A percentile compares a stretch with the other conserved stretches of the same genome.
Conservation (phyloP, 2,888 invertebrate species). For the Ectobius pallidus region DNA sequence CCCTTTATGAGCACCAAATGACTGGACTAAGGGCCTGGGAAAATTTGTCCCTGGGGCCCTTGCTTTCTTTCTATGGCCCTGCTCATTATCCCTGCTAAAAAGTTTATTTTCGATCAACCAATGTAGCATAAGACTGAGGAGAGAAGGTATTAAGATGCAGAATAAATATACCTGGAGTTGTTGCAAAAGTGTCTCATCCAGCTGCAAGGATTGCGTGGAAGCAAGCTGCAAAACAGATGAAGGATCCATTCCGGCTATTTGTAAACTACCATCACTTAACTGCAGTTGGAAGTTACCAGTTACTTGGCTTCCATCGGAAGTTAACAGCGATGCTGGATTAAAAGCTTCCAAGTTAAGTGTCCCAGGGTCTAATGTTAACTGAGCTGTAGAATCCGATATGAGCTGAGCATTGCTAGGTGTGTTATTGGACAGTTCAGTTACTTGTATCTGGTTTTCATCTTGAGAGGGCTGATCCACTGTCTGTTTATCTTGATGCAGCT, state of each 20-base stretch:
- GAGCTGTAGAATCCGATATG: slow-evolving; percentile 1
- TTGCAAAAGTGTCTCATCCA: slow-evolving; percentile 57
- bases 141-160: too few relatives aligned
- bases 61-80: too few relatives aligned
- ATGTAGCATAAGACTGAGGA: too few relatives aligned
- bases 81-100: too few relatives aligned
- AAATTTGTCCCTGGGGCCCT: too few relatives aligned
- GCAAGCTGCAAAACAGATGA: slow-evolving; percentile 40
- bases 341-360: slow-evolving; percentile 18
- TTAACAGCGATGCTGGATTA: not conserved
- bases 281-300: slow-evolving; percentile 53
- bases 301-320: slow-evolving; percentile 47
- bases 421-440: not conserved
- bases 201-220: slow-evolving; percentile 55
- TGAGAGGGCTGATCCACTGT: not conserved
- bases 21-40: too few relatives aligned
- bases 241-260: slow-evolving; percentile 24
- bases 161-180: slow-evolving; percentile 49
- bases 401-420: not conserved
- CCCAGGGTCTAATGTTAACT: slow-evolving; percentile 22
- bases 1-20: too few relatives aligned
- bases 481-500: not conserved
- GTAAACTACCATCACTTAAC: slow-evolving; percentile 51
- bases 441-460: not conserved
- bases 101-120: too few relatives aligned